Evolutionary conservation across 2,797 vertebrate genomes (phyloP).

Genomic region (Arctocebus calabarensis): DNA sequence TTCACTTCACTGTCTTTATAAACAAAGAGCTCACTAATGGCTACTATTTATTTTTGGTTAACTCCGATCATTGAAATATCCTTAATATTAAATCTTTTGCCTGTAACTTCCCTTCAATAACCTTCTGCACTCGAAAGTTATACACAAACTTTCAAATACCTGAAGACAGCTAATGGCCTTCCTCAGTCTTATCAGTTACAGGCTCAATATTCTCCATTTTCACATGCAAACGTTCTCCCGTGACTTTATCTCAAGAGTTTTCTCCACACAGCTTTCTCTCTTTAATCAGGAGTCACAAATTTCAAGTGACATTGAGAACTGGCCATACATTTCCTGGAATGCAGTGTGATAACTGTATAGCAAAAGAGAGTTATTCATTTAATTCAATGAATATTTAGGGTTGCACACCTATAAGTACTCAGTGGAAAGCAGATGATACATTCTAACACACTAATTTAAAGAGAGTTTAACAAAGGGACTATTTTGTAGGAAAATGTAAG

Average conservation of each 20-base stretch:
- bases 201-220: background rate
- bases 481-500: background rate
- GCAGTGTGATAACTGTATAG: background rate
- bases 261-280: background rate
- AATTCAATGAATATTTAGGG: background rate
- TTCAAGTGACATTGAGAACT: background rate
- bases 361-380: background rate
- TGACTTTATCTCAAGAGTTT: background rate
- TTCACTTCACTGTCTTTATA: background rate
- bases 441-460: background rate
- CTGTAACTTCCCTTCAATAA: background rate
- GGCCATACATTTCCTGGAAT: background rate
- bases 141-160: background rate
- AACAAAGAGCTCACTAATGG: background rate
- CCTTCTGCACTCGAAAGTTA: rapidly evolving
- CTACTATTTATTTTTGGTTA: background rate
- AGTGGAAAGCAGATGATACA: background rate
- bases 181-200: background rate
- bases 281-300: background rate
- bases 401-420: background rate
- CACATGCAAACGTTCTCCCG: background rate
- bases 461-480: background rate
- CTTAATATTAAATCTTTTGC: background rate
- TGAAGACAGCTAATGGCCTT: background rate
- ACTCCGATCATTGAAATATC: background rate